phyloP scores from a whole-genome alignment of 1,140 invertebrate species.

The Temnothorax curvispinosus region DNA sequence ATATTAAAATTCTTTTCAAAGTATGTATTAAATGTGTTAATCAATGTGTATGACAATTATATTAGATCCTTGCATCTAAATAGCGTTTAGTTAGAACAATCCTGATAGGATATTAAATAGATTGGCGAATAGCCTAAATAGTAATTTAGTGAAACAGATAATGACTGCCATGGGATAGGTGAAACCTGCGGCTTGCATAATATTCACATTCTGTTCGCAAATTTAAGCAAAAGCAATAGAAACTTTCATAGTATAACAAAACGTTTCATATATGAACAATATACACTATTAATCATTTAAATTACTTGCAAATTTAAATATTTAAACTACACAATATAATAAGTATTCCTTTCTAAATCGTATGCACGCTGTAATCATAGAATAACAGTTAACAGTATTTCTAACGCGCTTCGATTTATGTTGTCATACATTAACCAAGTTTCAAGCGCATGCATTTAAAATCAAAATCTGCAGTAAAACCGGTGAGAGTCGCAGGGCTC shows the following conservation, averaged over 20 bases:
- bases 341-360: not conserved
- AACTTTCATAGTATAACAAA: not conserved
- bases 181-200: conserved; percentile 11
- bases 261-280: not conserved
- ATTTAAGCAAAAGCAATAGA: not conserved
- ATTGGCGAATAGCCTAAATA: not conserved
- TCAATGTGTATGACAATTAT: not conserved
- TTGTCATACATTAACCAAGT: not conserved
- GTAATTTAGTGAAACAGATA: conserved; percentile 11
- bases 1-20: not conserved
- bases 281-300: not conserved
- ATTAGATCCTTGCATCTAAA: not conserved
- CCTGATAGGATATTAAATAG: not conserved
- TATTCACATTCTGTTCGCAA: conserved; percentile 9
- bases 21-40: not conserved
- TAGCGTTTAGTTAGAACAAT: not conserved
- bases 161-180: not conserved
- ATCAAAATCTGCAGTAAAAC: not conserved
- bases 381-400: not conserved
- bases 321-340: not conserved
- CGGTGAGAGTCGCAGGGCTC: not conserved
- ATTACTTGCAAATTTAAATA: not conserved
- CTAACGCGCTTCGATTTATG: not conserved
- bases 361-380: not conserved
- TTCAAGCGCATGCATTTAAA: conserved; percentile 22